Evolutionary conservation across 2,797 vertebrate species (phyloP).

Genomic region (Typhlichthys subterraneus): DNA sequence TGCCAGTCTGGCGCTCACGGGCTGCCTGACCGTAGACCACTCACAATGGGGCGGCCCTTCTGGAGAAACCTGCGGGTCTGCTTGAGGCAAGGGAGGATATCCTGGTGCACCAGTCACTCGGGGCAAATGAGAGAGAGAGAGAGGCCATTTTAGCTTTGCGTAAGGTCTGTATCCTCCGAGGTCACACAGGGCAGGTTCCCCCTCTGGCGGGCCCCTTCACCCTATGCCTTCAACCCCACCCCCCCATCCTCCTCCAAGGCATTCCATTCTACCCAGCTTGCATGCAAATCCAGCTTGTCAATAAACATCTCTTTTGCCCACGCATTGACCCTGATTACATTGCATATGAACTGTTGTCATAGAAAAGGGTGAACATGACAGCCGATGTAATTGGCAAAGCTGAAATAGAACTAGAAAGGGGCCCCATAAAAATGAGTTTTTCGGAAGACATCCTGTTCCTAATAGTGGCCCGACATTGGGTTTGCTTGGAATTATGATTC

Average conservation of each 20-base stretch:
- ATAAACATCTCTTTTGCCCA: constrained; percentile 43
- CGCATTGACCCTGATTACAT: constrained; percentile 28
- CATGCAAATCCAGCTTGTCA: constrained; percentile 41
- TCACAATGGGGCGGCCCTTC: constrained; percentile 77
- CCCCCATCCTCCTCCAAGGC: constrained; percentile 50
- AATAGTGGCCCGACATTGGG: constrained; percentile 49
- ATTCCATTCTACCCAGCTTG: constrained; percentile 59
- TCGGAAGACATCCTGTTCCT: constrained; percentile 25
- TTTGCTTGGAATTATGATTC: constrained; percentile 54
- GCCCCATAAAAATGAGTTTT: constrained; percentile 34
- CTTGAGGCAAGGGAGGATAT: constrained; percentile 77
- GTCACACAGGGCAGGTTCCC: constrained; percentile 57
- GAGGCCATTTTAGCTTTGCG: constrained; percentile 59
- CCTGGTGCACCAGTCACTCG: constrained; percentile 68
- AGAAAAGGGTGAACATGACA: constrained; percentile 9
- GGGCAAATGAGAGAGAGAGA: constrained; percentile 52
- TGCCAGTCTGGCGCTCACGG: constrained; percentile 83
- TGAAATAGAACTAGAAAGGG: constrained; percentile 20
- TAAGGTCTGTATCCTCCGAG: constrained; percentile 65
- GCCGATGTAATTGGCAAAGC: constrained; percentile 41
- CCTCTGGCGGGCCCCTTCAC: constrained; percentile 37
- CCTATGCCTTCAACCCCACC: constrained; percentile 16
- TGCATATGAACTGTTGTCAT: constrained; percentile 33
- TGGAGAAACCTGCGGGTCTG: constrained; percentile 44
- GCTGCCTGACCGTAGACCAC: constrained; percentile 54